These are phyloP conservation scores for Globodera ellingtonae DNA, from an alignment of 1,140 invertebrate species.

Conservation along the genomic window DNA sequence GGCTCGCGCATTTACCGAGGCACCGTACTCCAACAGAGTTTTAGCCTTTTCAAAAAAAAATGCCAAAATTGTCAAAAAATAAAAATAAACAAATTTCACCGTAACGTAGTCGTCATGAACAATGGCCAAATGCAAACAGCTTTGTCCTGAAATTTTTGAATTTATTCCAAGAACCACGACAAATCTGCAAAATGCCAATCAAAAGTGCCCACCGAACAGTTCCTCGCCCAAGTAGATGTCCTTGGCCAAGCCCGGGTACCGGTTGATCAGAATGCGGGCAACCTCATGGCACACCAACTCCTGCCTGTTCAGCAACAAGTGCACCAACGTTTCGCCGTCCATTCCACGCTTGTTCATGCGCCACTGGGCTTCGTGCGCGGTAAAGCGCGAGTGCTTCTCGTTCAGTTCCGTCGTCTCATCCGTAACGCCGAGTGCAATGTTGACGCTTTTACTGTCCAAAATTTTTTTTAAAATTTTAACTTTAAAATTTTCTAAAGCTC, in stretches of 20 bases:
- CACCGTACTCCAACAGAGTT: conserved; percentile 77
- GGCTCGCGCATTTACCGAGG: conserved; percentile 86
- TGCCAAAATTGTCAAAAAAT: conserved; percentile 66
- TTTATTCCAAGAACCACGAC: not conserved
- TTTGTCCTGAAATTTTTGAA: conserved; percentile 72
- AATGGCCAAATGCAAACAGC: conserved; percentile 90
- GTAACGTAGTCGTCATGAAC: conserved; percentile 92
- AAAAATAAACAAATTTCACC: conserved; percentile 71
- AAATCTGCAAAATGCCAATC: too few relatives aligned
- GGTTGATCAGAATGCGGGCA: conserved; percentile 83
- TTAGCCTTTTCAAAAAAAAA: not conserved
- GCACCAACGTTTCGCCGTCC: conserved; percentile 87
- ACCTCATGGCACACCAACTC: conserved; percentile 81
- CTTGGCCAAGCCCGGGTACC: conserved; percentile 84
- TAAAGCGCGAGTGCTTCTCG: conserved; percentile 58
- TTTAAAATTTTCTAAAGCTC: too few relatives aligned
- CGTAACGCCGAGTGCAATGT: conserved; percentile 56
- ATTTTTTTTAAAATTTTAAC: conserved; percentile 67
- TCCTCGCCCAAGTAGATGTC: conserved; percentile 96
- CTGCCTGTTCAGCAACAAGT: conserved; percentile 91
- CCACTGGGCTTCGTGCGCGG: conserved; percentile 85
- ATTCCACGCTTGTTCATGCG: conserved; percentile 92
- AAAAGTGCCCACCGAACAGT: conserved; percentile 77
- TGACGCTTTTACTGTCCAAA: conserved; percentile 31
- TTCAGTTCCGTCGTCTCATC: conserved; percentile 55